Evolutionary conservation across 2,888 invertebrate species (phyloP), one percentile per base, ranked within the genome.

Genomic region (Tachina grossa): DNA sequence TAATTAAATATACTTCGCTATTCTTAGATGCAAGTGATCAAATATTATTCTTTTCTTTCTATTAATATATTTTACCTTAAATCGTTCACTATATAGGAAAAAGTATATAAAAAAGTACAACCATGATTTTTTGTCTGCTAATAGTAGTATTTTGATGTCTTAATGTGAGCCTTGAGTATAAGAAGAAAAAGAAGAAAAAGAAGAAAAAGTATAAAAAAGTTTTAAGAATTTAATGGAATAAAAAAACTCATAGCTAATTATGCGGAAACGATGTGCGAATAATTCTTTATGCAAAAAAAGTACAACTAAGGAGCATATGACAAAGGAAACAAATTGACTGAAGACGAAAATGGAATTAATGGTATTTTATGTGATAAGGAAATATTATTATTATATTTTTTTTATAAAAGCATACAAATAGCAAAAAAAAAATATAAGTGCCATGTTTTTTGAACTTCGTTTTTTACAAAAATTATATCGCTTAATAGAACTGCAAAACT

Each of bases 191-290:
- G 31, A n/a, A n/a, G n/a, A 43, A 43, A 13, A 65, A 39, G 13
- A 39, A 39, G n/a, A 3, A 43, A 11, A 43, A 5, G 31, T 19
- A 66, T 14, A 31, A 5, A 39, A 49, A 31, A 53, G n/a, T 19
- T 43, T 19, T 0, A 39, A 49, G 43, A 13, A 31, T 2, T 31
- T 0, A 31, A 71, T 31, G 16, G 71, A 39, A 68, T 51, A 55
- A 77, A 65, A n/a, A 72, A 77, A 65, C 71, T 31, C 63, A 71
- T 19, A 75, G 19, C 41, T 75, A 81, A 75, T 81, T 81, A 75
- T 75, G 68, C 75, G 81, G 81, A 81, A 69, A 81, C 47, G 74
- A 69, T 61, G 74, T 81, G 75, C 61, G 69, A 81, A 69, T 68
- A 57, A 75, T 75, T 81, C 75, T 81, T 53, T 45, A 68, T 59